Conservation (phyloP, 2,113 vertebrate species). For the Benitochromis conjunctus region DNA sequence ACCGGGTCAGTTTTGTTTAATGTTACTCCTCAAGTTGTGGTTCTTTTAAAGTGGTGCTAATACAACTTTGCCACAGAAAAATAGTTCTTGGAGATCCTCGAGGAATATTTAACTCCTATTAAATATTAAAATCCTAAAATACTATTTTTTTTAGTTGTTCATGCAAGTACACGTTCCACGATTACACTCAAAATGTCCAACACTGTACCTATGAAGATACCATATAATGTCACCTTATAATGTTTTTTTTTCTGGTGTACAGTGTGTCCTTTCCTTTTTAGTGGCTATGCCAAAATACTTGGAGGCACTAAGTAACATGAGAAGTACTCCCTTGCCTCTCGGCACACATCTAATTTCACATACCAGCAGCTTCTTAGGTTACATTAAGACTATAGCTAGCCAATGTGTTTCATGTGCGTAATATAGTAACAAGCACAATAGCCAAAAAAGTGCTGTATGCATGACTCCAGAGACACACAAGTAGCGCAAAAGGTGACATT, state of each 20-base stretch:
- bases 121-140: not conserved
- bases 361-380: not conserved
- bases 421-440: not conserved
- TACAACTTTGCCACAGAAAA: not conserved
- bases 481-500: not conserved
- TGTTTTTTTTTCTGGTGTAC: not conserved
- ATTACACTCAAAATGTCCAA: not conserved
- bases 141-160: not conserved
- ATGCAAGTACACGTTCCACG: not conserved
- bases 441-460: not conserved
- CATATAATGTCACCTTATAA: not conserved
- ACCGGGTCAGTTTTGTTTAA: not conserved
- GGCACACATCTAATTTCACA: not conserved
- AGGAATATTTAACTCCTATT: not conserved
- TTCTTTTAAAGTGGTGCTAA: not conserved
- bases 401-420: not conserved
- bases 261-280: not conserved
- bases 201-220: not conserved
- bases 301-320: not conserved
- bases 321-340: not conserved
- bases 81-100: not conserved
- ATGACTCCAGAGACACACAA: not conserved
- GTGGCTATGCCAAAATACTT: not conserved
- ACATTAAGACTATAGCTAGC: not conserved
- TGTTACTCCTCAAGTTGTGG: not conserved